phyloP scores from a whole-genome alignment of 2,113 vertebrate genomes.

The Prunella himalayana region DNA sequence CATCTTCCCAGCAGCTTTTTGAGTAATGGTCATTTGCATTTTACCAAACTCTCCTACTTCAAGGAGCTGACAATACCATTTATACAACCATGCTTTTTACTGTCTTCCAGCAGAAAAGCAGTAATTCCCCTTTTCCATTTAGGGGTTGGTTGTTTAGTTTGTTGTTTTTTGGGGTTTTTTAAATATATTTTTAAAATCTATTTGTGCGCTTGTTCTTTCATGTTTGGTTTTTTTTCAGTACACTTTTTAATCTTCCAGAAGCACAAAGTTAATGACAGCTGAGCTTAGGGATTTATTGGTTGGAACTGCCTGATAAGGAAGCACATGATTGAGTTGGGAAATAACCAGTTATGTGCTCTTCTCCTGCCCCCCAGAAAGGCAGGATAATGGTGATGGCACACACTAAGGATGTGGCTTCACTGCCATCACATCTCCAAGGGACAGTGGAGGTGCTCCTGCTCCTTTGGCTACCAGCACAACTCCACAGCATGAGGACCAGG shows the following conservation, averaged over 20 bases:
- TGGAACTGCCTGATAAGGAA: background rate
- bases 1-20: background rate
- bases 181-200: background rate
- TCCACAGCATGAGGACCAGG: rapidly evolving
- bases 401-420: background rate
- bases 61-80: background rate
- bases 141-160: background rate
- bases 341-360: background rate
- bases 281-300: background rate
- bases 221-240: background rate
- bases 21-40: background rate
- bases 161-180: background rate
- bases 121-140: background rate
- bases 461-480: background rate
- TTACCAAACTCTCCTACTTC: background rate
- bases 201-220: background rate
- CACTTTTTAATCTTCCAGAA: background rate
- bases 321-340: background rate
- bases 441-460: rapidly evolving
- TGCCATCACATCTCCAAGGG: background rate
- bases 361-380: background rate
- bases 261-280: background rate
- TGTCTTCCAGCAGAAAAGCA: background rate
- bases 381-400: background rate
- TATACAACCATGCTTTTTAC: background rate